Evolutionary conservation across 2,888 invertebrate genomes (phyloP), one percentile per base, ranked within the genome.

Genomic region (Falcaria lacertinaria): DNA sequence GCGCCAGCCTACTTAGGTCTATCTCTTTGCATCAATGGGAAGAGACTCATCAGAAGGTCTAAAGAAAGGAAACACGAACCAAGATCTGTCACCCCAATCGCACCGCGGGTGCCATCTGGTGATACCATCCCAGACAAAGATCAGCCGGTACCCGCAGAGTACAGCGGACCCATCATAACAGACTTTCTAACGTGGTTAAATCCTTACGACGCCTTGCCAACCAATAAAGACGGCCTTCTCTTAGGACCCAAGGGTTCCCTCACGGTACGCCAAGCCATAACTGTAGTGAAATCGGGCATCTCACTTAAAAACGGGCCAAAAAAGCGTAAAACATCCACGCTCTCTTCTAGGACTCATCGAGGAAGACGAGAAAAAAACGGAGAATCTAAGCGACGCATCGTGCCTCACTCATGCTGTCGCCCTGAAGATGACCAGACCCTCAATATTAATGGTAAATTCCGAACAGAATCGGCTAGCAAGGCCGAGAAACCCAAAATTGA

Each of bases 1-100:
- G 93, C 94, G 0, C 96, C 95, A 8, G 95, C 96, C 0, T 96
- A 96, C 71, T 90, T 96, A 50, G 96, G 96, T 0, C 89, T 93
- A 55, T 93, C 93, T 14, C 72, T 95, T 28, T 91, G 93, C 7
- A 90, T 94, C 6, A 91, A 93, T 50, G 94, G 94, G 1, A 91
- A 92, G 52, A 90, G 90, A 50, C 82, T 94, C 34, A 80, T 90
- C 37, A 91, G 87, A 60, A 89, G 90, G 79, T 54, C 57, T 1
- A 87, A 71, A 51, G 80, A 84, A 42, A 81, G 75, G 32, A 83
- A 71, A 57, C 77, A 79, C 39, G 88, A 90, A 34, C 59, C 78
- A 7, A 86, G 81, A 63, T 71, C 70, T 45, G 63, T 61, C 7
- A 75, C 73, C 2, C 78, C 80, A 15, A 41, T 72, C 33, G 65